These are phyloP conservation scores for Holothuria glaberrima DNA, from an alignment of 35 echinoderm and acorn worm species.

Conservation along the genomic window DNA sequence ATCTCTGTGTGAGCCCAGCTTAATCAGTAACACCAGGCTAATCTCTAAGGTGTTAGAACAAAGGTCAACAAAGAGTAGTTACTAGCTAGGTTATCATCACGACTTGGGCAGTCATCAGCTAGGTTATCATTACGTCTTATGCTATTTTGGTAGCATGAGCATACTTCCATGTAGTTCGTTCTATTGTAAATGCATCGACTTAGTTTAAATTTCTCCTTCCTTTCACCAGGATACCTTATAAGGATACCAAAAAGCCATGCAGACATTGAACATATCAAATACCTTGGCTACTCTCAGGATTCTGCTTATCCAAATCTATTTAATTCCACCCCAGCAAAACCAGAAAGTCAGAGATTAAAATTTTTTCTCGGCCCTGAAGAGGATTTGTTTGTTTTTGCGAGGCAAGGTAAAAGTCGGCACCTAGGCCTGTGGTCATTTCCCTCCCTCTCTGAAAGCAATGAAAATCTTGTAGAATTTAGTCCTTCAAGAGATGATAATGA, in stretches of 20 bases:
- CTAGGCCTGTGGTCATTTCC: conserved; percentile 55
- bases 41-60: too few species aligned
- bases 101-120: too few species aligned
- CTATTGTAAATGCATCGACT: too few species aligned
- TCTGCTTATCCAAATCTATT: not conserved
- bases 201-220: not conserved
- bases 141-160: too few species aligned
- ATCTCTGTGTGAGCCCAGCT: too few species aligned
- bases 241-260: not conserved
- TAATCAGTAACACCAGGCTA: too few species aligned
- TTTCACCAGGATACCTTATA: conserved; percentile 9
- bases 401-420: conserved; percentile 80
- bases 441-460: conserved; percentile 65
- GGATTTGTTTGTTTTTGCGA: conserved; percentile 61
- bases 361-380: not conserved
- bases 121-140: too few species aligned
- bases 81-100: too few species aligned
- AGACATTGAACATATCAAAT: not conserved
- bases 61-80: too few species aligned
- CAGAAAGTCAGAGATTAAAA: too few species aligned
- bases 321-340: not conserved
- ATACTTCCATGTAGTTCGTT: too few species aligned
- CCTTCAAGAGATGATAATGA: conserved; percentile 39
- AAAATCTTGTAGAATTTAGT: conserved; percentile 61
- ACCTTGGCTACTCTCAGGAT: not conserved